Percentiles rank a stretch among this genome's conserved stretches.
Conservation (phyloP, 2,113 vertebrate genomes). For the Hepsetus odoe region DNA sequence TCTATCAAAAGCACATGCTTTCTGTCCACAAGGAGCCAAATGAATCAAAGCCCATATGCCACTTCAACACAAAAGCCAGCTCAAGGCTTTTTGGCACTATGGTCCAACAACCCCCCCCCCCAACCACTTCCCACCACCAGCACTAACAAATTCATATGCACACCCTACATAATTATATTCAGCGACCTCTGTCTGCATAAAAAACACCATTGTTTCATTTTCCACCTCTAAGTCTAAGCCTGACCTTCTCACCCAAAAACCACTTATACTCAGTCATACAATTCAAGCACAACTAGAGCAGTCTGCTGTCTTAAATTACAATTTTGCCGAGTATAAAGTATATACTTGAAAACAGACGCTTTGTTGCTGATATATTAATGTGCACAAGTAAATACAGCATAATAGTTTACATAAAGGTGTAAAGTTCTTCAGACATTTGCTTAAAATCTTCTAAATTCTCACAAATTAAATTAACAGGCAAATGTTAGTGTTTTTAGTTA, state of each 20-base stretch:
- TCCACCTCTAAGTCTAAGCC: not conserved
- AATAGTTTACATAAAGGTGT: too few species aligned
- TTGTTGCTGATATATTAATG: too few species aligned
- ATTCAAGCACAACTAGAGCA: not conserved
- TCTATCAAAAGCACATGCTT: slow-evolving; percentile 41
- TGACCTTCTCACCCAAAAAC: not conserved
- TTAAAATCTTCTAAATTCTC: too few species aligned
- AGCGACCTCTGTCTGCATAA: not conserved
- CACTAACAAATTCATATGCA: too few species aligned
- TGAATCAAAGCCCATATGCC: slow-evolving; percentile 38
- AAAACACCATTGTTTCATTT: not conserved
- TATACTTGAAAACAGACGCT: too few species aligned
- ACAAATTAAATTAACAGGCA: too few species aligned
- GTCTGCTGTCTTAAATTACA: not conserved
- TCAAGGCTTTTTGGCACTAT: slow-evolving; percentile 34
- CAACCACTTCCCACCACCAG: not conserved
- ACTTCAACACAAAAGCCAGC: slow-evolving; percentile 37
- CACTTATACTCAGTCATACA: slow-evolving; percentile 3
- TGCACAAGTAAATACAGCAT: too few species aligned
- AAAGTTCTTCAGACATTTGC: too few species aligned
- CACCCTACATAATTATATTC: slow-evolving; percentile 17
- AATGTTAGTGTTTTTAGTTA: too few species aligned
- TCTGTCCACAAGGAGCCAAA: slow-evolving; percentile 15
- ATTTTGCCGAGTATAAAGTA: too few species aligned
- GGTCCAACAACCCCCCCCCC: slow-evolving; percentile 21